These are phyloP conservation scores for Bos taurus DNA, from an alignment of 2,113 vertebrate genomes.

Conservation along the genomic window DNA sequence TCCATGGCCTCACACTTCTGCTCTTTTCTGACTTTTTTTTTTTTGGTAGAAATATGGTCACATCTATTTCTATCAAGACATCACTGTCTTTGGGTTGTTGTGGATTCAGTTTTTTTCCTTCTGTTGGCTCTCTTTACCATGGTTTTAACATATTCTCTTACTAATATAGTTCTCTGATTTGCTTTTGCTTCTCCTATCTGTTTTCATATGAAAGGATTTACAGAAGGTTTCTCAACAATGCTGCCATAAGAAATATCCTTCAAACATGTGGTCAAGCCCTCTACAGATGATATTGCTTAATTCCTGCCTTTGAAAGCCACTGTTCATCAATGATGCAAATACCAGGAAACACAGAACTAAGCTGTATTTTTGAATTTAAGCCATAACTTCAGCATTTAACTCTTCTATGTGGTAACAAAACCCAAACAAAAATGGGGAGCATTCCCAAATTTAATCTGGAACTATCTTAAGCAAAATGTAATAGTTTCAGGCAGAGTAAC, in stretches of 20 bases:
- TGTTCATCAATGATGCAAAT: neutral
- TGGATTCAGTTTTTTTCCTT: neutral
- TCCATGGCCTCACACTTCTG: neutral
- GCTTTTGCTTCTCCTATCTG: neutral
- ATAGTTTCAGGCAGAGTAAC: neutral
- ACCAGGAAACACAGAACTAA: neutral
- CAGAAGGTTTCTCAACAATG: neutral
- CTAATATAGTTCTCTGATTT: neutral
- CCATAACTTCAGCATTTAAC: neutral
- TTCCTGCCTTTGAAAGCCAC: neutral
- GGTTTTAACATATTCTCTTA: neutral
- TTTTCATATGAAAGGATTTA: neutral
- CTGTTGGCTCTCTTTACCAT: neutral
- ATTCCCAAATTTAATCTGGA: neutral
- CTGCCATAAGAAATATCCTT: neutral
- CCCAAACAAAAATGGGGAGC: neutral
- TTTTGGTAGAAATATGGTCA: neutral
- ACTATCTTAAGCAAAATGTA: neutral
- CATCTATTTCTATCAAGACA: neutral
- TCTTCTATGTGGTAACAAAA: neutral
- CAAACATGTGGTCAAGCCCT: neutral
- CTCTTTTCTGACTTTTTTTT: neutral
- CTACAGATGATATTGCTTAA: neutral
- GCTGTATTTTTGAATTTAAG: neutral
- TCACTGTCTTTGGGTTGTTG: neutral